phyloP scores from a whole-genome alignment of 2,797 vertebrate species.

The Catharus ustulatus region DNA sequence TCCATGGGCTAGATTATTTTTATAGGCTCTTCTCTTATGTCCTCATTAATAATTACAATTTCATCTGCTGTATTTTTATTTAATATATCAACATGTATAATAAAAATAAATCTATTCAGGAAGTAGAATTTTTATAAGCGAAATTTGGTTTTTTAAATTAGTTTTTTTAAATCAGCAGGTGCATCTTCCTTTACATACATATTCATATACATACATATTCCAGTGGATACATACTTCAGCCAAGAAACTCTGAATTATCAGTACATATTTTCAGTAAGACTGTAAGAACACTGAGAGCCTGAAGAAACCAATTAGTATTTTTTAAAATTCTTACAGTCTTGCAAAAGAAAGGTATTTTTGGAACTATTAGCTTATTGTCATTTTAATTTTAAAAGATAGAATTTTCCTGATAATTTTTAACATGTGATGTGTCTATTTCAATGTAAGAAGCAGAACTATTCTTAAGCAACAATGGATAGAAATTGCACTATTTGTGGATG shows the following conservation, averaged over 20 bases:
- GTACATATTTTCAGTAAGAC: neutral
- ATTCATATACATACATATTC: neutral
- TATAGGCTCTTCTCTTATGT: neutral
- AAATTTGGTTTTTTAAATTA: neutral
- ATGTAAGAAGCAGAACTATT: neutral
- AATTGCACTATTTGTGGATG: neutral
- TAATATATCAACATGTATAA: neutral
- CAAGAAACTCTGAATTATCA: neutral
- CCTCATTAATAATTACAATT: neutral
- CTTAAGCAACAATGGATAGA: neutral
- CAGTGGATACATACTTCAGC: neutral
- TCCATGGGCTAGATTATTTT: neutral
- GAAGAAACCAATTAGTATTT: neutral
- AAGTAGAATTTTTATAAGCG: neutral
- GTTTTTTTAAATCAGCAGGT: neutral
- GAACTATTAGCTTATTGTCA: neutral
- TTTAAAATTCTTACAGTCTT: neutral
- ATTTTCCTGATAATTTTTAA: neutral
- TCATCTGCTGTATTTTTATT: neutral
- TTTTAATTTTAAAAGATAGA: neutral
- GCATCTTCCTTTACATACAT: neutral
- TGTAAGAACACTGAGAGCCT: neutral
- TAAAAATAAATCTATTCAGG: neutral
- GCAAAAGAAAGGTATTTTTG: neutral
- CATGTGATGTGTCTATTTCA: neutral